Conservation (phyloP, 2,113 vertebrate species). For the Vulpes lagopus region DNA sequence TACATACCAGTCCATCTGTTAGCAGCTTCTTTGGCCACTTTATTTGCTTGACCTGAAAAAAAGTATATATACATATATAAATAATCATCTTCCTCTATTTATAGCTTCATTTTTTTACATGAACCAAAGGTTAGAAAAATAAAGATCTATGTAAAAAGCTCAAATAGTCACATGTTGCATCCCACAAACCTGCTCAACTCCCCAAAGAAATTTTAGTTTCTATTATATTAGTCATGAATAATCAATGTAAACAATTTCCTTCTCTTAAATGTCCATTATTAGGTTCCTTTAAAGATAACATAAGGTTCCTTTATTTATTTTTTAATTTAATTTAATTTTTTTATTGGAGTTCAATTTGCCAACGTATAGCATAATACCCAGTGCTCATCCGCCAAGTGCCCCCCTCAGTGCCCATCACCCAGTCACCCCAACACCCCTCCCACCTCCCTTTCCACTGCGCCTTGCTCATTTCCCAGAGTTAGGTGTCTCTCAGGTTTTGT, state of each 20-base stretch:
- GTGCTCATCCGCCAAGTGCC: no score
- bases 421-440: no score
- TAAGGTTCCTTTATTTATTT: neutral
- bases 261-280: constrained; percentile 1
- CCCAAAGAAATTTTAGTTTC: neutral
- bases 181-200: neutral
- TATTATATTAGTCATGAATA: neutral
- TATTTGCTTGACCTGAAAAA: constrained; percentile 92
- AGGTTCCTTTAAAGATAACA: constrained; percentile 21
- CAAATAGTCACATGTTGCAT: neutral
- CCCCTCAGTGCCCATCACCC: no score
- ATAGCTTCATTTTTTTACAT: neutral
- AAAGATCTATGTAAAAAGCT: neutral
- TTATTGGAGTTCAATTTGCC: no score
- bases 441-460: no score
- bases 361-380: no score
- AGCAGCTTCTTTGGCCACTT: constrained; percentile 94
- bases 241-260: neutral
- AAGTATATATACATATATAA: neutral
- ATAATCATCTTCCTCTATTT: neutral
- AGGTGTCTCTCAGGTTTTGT: no score
- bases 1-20: constrained; percentile 97
- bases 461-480: no score
- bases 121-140: neutral
- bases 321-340: no score